Base-by-base conservation (phyloP, 2,113 vertebrate species). In the Alligator sinensis region DNA sequence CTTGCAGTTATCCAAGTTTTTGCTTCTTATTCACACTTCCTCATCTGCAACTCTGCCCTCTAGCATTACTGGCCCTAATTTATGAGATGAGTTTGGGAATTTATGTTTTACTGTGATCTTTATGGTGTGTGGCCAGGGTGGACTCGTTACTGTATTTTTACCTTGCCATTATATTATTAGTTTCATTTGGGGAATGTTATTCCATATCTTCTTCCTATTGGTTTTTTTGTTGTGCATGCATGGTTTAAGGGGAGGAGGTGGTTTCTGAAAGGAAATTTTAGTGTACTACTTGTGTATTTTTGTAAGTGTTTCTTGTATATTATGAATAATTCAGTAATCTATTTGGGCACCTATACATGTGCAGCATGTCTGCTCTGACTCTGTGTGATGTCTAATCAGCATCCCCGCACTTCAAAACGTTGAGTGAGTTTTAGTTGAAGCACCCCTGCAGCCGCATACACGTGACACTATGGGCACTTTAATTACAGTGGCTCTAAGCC, bases 11-110 rank as follows among this genome's bases (percentile, higher is more conserved):
- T 91, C 86, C 58, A 90, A 28, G 80, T 24, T 90, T 94, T 88
- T 94, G 88, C 95, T 87, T 2, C 91, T 95, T 13, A 89, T 92
- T 96, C 92, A 86, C 87, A 86, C 91, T 96, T 91, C 87, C 90
- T 75, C 22, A 90, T 80, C 87, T 77, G 80, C 80, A 87, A 27
- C 85, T 88, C 94, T 80, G 84, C 74, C 82, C 95, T 90, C 28
- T 92, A 87, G 95, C 84, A 95, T 86, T 92, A 89, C 77, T 84
- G 84, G 84, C 87, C 2, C 74, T 84, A 82, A 87, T 92, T 84
- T 88, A 64, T 4, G n/a, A 88, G 92, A 94, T 93, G 94, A 95
- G 95, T 96, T 95, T 94, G 82, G 77, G 80, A 86, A 95, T 79
- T 85, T 90, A 90, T 82, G n/a, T 91, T 92, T 94, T 84, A 88